These are phyloP conservation scores for Temnothorax nylanderi DNA, from an alignment of 1,140 invertebrate species.

Conservation along the genomic window DNA sequence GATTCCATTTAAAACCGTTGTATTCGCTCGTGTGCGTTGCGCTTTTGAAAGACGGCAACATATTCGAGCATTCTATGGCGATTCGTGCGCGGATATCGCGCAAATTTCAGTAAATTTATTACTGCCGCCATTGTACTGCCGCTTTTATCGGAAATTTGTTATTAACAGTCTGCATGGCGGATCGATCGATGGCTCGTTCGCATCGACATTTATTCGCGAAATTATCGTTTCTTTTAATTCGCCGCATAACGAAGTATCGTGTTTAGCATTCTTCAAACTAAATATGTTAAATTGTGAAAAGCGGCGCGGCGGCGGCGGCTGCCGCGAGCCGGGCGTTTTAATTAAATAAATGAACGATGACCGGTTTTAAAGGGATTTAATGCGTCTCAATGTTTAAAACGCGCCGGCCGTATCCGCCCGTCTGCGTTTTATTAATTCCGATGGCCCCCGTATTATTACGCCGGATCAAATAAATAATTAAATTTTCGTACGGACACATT, in stretches of 20 bases:
- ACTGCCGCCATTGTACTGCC: conserved; percentile 50
- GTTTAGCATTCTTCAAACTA: conserved; percentile 64
- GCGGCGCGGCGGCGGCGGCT: conserved; percentile 6
- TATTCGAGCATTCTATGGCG: conserved; percentile 28
- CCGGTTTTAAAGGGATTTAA: conserved; percentile 70
- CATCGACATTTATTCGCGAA: conserved; percentile 55
- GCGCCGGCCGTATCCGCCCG: conserved; percentile 57
- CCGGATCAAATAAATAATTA: conserved; percentile 74
- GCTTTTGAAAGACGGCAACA: conserved; percentile 55
- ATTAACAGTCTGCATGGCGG: conserved; percentile 44
- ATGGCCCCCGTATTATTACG: conserved; percentile 68
- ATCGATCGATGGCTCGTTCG: conserved; percentile 39
- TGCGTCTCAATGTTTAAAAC: conserved; percentile 69
- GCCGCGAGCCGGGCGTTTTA: conserved; percentile 60
- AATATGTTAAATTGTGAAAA: conserved; percentile 67
- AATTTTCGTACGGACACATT: conserved; percentile 69
- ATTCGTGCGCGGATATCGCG: conserved; percentile 48
- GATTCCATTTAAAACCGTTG: conserved; percentile 53
- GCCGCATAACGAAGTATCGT: conserved; percentile 26
- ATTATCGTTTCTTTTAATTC: conserved; percentile 54
- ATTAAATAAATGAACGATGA: conserved; percentile 71
- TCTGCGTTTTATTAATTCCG: conserved; percentile 72
- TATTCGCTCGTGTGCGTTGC: conserved; percentile 31
- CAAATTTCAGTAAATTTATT: conserved; percentile 60
- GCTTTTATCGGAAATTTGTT: conserved; percentile 63